Evolutionary conservation across 2,113 vertebrate species (phyloP).

Genomic region (Agelaius phoeniceus): DNA sequence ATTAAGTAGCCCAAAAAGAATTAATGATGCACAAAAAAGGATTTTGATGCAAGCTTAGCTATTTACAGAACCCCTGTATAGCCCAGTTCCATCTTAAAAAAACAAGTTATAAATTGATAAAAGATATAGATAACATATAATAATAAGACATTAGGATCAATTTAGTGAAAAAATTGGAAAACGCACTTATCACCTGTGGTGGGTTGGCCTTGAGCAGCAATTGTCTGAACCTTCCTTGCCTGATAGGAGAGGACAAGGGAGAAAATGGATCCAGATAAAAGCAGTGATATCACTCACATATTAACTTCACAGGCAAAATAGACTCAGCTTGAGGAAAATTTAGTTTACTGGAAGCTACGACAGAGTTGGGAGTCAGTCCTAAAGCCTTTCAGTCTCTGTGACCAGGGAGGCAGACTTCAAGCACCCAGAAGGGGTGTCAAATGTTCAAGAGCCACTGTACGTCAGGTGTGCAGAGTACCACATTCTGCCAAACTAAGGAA

Average conservation of each 20-base stretch:
- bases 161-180: neutral
- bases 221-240: neutral
- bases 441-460: neutral
- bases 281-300: no score
- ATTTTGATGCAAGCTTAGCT: neutral
- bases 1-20: neutral
- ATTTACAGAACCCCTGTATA: neutral
- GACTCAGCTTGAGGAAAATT: neutral
- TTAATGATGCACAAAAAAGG: neutral
- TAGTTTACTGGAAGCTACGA: neutral
- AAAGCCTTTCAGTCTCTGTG: neutral
- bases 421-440: neutral
- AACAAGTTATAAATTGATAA: neutral
- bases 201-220: neutral
- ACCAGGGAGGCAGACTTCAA: neutral
- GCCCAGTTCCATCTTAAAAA: neutral
- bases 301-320: neutral
- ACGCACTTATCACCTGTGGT: neutral
- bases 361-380: neutral
- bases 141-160: neutral
- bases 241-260: neutral
- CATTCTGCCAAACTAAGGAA: neutral
- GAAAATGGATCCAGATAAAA: neutral
- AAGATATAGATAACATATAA: neutral
- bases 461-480: neutral